Conservation (phyloP, 2,113 vertebrate genomes). For the Neodontobutis hainanensis region DNA sequence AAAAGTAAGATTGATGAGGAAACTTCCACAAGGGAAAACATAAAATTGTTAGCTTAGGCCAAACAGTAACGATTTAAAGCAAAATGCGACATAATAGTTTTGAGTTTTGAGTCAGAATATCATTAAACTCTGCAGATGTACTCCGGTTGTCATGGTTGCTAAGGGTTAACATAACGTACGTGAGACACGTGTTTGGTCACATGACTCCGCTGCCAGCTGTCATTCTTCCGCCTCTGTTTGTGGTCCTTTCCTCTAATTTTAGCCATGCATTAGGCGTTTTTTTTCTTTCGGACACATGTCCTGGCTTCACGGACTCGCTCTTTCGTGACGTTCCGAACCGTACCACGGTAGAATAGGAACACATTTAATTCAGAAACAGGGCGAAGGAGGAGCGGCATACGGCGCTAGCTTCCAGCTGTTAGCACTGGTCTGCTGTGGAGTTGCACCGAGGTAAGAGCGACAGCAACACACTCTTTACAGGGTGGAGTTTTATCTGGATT, state of each 20-base stretch:
- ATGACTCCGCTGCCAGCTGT: not conserved
- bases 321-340: not conserved
- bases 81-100: too few relatives aligned
- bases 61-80: too few relatives aligned
- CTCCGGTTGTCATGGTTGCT: too few relatives aligned
- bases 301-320: not conserved
- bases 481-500: too few relatives aligned
- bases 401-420: slow-evolving; percentile 8
- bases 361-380: not conserved
- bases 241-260: not conserved
- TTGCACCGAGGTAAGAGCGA: slow-evolving; percentile 3
- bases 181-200: slow-evolving; percentile 27
- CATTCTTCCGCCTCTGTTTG: slow-evolving; percentile 20
- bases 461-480: not conserved
- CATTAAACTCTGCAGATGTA: too few relatives aligned
- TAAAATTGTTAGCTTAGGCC: too few relatives aligned
- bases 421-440: slow-evolving; percentile 3
- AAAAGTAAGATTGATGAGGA: too few relatives aligned
- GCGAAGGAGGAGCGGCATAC: not conserved
- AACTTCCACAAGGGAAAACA: too few relatives aligned
- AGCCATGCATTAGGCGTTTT: not conserved
- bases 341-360: not conserved
- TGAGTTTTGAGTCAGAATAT: too few relatives aligned
- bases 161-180: not conserved
- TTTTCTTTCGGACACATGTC: not conserved